phyloP scores from a whole-genome alignment of 1,140 invertebrate genomes.

The Heliconius congener region DNA sequence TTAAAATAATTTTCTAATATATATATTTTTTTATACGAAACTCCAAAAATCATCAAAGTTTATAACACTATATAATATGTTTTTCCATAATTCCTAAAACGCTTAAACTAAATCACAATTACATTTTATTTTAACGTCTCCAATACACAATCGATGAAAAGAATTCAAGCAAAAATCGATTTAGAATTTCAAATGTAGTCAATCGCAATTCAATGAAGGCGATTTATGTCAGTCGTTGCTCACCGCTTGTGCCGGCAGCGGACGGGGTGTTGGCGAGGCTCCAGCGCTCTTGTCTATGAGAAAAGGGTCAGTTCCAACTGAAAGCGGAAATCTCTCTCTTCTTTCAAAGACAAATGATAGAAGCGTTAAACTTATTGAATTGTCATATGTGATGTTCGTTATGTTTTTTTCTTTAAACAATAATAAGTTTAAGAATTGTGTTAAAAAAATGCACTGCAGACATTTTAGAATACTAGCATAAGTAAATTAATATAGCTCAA shows the following conservation, averaged over 20 bases:
- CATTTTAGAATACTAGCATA: too few species aligned
- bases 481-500: too few species aligned
- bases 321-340: slow-evolving; percentile 27
- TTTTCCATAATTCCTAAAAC: too few species aligned
- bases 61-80: too few species aligned
- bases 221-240: slow-evolving; percentile 19
- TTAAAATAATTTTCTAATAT: too few species aligned
- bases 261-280: slow-evolving; percentile 36
- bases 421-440: too few species aligned
- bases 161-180: slow-evolving; percentile 6
- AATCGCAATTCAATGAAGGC: too few species aligned
- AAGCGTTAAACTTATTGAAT: not conserved
- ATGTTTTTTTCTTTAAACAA: too few species aligned
- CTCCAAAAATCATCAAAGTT: too few species aligned
- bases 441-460: too few species aligned
- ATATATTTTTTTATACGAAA: too few species aligned
- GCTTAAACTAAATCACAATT: not conserved
- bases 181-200: slow-evolving; percentile 27
- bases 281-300: slow-evolving; percentile 32
- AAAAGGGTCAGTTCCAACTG: slow-evolving; percentile 31
- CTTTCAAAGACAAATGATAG: not conserved
- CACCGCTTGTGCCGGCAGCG: slow-evolving; percentile 25
- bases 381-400: not conserved
- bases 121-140: not conserved
- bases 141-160: not conserved